Percentiles rank a stretch among this genome's conserved stretches.
phyloP scores from a whole-genome alignment of 2,113 vertebrate genomes.

The Vombatus ursinus region DNA sequence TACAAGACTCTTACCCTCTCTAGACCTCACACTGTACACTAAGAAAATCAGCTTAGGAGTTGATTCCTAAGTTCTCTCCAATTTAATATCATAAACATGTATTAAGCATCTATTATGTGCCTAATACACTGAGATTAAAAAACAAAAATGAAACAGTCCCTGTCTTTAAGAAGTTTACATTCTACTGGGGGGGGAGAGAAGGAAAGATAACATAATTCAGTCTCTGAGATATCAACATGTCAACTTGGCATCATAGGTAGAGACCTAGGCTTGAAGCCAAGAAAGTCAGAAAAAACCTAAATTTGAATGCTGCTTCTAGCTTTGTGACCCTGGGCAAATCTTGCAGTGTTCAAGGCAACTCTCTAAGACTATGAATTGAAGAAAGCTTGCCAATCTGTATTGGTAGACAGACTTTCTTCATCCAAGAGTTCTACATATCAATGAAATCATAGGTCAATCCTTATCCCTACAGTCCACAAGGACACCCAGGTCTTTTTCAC shows the following conservation, averaged over 20 bases:
- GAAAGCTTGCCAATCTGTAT: neutral
- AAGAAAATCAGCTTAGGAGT: neutral
- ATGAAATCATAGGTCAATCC: neutral
- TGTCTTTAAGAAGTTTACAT: neutral
- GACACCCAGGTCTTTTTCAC: neutral
- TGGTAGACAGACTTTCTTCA: neutral
- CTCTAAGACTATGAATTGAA: neutral
- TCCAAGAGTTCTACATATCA: neutral
- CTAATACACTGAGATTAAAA: neutral
- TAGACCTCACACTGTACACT: neutral
- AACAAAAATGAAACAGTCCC: neutral
- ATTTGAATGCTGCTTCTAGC: neutral
- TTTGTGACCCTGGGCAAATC: neutral
- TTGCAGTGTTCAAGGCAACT: too few species aligned
- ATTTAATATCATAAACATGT: neutral
- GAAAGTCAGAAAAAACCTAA: neutral
- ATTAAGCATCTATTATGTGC: neutral
- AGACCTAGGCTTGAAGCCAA: neutral
- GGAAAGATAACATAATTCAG: neutral
- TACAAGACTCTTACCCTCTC: neutral
- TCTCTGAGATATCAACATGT: neutral
- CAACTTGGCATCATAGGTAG: neutral
- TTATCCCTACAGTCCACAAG: neutral
- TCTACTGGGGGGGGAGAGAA: neutral
- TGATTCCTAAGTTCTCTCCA: neutral